phyloP scores from a whole-genome alignment of 1,140 invertebrate species.

The Andricus grossulariae region DNA sequence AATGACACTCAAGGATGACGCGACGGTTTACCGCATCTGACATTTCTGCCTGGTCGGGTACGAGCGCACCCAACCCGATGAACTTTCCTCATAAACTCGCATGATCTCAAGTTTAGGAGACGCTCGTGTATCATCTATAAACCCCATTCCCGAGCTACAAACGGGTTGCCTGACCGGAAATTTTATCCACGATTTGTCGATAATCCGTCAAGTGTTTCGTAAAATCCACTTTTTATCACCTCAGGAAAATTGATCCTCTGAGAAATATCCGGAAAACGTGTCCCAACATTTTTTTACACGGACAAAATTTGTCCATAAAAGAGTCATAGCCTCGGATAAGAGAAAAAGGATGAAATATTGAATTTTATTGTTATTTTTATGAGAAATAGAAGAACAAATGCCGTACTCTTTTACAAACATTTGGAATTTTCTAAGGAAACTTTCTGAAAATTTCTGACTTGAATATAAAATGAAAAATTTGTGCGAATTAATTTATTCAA shows the following conservation, averaged over 20 bases:
- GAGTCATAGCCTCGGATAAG: no score
- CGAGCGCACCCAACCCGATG: neutral
- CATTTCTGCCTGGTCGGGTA: neutral
- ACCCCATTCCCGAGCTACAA: neutral
- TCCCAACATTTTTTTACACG: no score
- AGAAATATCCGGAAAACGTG: no score
- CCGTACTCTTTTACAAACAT: no score
- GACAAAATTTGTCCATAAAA: no score
- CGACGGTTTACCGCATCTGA: constrained; percentile 37
- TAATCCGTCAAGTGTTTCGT: neutral
- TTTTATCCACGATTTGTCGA: neutral
- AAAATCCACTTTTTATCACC: neutral
- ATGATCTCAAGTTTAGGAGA: constrained; percentile 8
- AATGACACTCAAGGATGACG: constrained; percentile 32
- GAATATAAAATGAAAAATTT: no score
- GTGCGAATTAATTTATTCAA: no score
- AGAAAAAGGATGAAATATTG: no score
- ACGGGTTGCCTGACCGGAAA: neutral
- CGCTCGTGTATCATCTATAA: constrained; percentile 7
- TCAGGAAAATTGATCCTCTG: neutral
- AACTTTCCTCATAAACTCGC: constrained; percentile 13
- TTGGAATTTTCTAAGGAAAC: no score
- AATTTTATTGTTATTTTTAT: no score
- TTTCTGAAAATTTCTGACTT: no score
- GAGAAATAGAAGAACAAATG: no score